phyloP scores from a whole-genome alignment of 2,113 vertebrate genomes.

The Ahaetulla prasina region DNA sequence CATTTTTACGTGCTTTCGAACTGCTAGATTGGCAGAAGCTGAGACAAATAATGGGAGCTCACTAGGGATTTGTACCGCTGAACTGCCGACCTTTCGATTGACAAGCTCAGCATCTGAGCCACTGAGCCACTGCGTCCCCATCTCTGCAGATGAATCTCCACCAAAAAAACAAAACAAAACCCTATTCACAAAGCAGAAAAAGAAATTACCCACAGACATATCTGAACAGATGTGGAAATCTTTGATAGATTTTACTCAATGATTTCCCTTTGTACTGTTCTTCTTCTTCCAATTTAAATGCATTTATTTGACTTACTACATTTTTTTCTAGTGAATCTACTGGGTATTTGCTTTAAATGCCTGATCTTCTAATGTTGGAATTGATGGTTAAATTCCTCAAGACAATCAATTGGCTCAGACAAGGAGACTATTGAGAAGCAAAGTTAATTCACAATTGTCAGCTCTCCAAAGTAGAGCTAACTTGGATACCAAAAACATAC shows the following conservation, averaged over 20 bases:
- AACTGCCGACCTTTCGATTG: too few species aligned
- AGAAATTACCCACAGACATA: not conserved
- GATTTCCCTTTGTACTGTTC: not conserved
- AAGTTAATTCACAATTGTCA: not conserved
- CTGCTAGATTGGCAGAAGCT: too few species aligned
- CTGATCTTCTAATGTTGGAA: not conserved
- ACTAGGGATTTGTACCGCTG: too few species aligned
- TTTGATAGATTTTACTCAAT: not conserved
- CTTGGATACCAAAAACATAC: not conserved
- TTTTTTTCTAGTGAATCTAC: not conserved
- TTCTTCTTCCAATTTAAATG: not conserved
- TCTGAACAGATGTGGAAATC: not conserved
- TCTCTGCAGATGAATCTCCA: not conserved
- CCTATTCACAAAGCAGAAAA: not conserved
- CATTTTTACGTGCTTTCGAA: too few species aligned
- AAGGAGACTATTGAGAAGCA: not conserved
- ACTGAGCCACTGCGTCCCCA: too few species aligned
- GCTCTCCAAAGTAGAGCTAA: not conserved
- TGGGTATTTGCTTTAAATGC: not conserved
- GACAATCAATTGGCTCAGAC: not conserved
- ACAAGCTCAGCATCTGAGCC: too few species aligned
- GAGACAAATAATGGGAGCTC: too few species aligned
- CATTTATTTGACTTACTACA: not conserved
- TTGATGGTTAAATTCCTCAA: not conserved
- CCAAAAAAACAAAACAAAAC: too few species aligned